These are phyloP conservation scores for Corythoichthys haematopterus DNA, from an alignment of 2,113 vertebrate genomes.

Conservation along the genomic window DNA sequence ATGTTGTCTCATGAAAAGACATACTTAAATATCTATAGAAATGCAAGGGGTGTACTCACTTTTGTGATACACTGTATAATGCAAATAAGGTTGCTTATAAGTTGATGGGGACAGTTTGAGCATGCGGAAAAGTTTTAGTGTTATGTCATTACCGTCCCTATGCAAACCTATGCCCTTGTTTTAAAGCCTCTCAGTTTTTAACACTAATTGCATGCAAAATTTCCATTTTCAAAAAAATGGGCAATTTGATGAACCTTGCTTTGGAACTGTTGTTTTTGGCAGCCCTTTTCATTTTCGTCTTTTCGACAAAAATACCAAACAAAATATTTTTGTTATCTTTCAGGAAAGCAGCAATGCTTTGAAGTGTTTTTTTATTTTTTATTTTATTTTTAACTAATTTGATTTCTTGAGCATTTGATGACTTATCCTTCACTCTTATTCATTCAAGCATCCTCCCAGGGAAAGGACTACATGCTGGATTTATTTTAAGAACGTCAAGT, in stretches of 20 bases:
- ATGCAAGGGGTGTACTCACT: too few species aligned
- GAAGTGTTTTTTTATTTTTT: background rate
- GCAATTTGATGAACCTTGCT: background rate
- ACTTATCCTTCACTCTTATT: constrained; percentile 21
- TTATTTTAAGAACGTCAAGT: constrained; percentile 45
- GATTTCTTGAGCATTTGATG: constrained; percentile 17
- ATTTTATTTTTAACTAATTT: background rate
- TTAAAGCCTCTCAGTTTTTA: constrained; percentile 26
- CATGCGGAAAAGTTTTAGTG: too few species aligned
- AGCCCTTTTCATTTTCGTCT: background rate
- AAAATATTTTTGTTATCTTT: too few species aligned
- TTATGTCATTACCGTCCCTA: too few species aligned
- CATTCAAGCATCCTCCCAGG: constrained; percentile 24
- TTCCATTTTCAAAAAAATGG: background rate
- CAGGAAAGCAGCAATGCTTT: too few species aligned
- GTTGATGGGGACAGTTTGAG: too few species aligned
- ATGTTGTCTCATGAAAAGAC: too few species aligned
- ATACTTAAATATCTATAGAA: too few species aligned
- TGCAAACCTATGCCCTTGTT: too few species aligned
- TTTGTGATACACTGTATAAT: too few species aligned
- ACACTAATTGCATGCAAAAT: constrained; percentile 25
- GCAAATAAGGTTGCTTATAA: too few species aligned
- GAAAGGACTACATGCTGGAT: constrained; percentile 40
- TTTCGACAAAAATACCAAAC: too few species aligned
- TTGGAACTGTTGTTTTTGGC: constrained; percentile 33